A percentile compares a stretch with the other conserved stretches of the same genome.
These are phyloP conservation scores for Gymnopithys bicolor DNA, from an alignment of 2,797 vertebrate genomes.

Conservation along the genomic window DNA sequence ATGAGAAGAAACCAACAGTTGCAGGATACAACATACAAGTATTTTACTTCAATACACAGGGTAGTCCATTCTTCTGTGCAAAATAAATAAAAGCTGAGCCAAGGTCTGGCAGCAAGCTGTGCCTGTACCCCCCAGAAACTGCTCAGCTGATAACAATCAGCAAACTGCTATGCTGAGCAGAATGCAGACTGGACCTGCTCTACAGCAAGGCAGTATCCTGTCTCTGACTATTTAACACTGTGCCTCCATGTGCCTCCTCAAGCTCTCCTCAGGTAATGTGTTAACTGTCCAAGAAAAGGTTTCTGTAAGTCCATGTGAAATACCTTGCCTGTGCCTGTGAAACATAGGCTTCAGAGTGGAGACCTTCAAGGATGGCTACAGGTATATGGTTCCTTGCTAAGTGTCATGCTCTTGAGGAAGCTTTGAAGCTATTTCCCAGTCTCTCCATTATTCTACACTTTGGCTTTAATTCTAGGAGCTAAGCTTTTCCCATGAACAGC, in stretches of 20 bases:
- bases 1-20: not conserved
- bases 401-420: not conserved
- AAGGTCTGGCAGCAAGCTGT: not conserved
- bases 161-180: not conserved
- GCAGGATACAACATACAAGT: not conserved
- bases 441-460: not conserved
- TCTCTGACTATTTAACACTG: not conserved
- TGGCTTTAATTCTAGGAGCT: not conserved
- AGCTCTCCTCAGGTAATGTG: not conserved
- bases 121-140: accelerated
- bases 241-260: accelerated
- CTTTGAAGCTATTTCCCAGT: not conserved
- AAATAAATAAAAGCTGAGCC: not conserved
- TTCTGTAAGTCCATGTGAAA: not conserved
- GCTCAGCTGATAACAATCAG: not conserved
- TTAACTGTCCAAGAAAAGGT: not conserved
- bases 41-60: accelerated
- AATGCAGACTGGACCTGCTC: not conserved
- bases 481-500: not conserved
- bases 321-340: not conserved
- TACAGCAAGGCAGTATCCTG: not conserved
- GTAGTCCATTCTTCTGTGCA: not conserved
- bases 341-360: not conserved
- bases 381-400: not conserved
- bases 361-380: not conserved